These are phyloP conservation scores for Pachypanchax playfairii DNA, from an alignment of 2,113 vertebrate genomes.

Conservation along the genomic window DNA sequence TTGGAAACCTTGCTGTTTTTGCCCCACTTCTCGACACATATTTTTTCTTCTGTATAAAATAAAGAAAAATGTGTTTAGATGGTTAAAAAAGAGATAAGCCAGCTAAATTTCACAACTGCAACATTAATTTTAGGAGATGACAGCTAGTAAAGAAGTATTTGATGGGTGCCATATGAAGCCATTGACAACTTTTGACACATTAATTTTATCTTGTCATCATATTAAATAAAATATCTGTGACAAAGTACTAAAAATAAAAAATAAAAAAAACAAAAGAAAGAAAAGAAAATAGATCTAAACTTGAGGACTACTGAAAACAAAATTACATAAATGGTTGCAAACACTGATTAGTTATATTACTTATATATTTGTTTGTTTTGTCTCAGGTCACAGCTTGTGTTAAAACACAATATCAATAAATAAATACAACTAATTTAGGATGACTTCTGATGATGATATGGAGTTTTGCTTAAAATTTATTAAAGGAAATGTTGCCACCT, in stretches of 20 bases:
- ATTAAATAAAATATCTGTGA: neutral
- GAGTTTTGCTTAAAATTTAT: neutral
- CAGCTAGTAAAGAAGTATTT: neutral
- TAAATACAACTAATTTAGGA: neutral
- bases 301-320: no score
- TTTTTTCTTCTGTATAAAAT: slow-evolving; percentile 4
- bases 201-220: neutral
- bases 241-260: neutral
- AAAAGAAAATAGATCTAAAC: neutral
- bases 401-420: neutral
- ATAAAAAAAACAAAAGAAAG: neutral
- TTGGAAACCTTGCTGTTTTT: slow-evolving; percentile 49
- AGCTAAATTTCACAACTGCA: neutral
- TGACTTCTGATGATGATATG: no score
- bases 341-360: neutral
- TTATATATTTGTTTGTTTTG: neutral
- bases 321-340: no score
- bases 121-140: neutral
- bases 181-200: no score
- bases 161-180: neutral
- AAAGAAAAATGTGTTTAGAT: neutral
- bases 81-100: neutral
- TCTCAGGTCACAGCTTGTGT: slow-evolving; percentile 22
- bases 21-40: slow-evolving; percentile 55
- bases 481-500: slow-evolving; percentile 24